Evolutionary conservation across 2,797 vertebrate genomes (phyloP), one percentile per base, ranked within the genome.

Genomic region (Liparis tanakae): DNA sequence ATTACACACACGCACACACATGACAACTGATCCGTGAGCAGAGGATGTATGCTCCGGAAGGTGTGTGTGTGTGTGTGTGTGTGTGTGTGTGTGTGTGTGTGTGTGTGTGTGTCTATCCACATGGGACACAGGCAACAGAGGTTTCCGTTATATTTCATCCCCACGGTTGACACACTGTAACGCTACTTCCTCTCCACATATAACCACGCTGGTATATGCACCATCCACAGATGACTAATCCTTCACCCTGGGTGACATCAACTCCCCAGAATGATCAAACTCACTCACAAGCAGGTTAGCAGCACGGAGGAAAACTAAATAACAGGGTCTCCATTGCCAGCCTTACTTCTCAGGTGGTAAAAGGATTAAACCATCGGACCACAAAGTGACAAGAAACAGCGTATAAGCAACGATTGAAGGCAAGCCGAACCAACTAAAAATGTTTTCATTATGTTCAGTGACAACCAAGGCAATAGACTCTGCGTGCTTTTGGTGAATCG

Each of bases 211-310:
- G 18, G 25, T 34, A 5, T 58, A 3, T 58, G 13, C 13, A 39
- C 15, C 13, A 25, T 58, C 59, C 15, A 36, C 44, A n/a, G 20
- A 37, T 15, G 15, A 58, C n/a, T 58, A 70, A 78, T 66, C 43
- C 25, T 56, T 71, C n/a, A 59, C 62, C 33, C 46, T 55, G 55
- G 58, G 63, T 48, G 30, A 22, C 41, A 22, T 61, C 51, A 36
- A 13, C 3, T 25, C 6, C 51, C 10, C 17, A 6, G 30, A 51
- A 78, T 79, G 77, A 81, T 79, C 74, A 72, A 59, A 64, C 66
- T 76, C 73, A 53, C 78, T 81, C 67, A 33, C 64, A 10, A 14
- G 37, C 15, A 67, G 41, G 85, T 83, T 80, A 86, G 48, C 62
- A 62, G 68, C 34, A 70, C 68, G 9, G 5, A 50, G 86, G 60